Base-by-base conservation (phyloP, 2,888 invertebrate genomes). In the Ochlodes sylvanus region DNA sequence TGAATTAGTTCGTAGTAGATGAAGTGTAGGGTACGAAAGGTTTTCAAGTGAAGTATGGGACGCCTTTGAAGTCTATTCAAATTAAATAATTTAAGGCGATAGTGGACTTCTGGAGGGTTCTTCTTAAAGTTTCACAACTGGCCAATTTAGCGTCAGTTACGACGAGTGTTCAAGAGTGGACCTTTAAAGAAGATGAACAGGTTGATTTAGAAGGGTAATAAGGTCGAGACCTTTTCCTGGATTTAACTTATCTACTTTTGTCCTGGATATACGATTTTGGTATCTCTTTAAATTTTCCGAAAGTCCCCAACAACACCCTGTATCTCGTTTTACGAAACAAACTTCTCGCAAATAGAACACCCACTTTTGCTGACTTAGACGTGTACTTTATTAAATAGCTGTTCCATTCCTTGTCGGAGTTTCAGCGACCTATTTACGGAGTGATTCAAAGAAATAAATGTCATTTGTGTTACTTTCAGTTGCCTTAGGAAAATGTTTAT, bases 311-410 rank as follows among this genome's bases (percentile, higher is more conserved):
- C 50, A 50, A 19, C 50, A 12, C 12, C 50, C 50, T 19, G 71
- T 73, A 70, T 74, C 73, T 72, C 68, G 73, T 75, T 74, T 70
- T 67, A 32, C 44, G 57, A 71, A 74, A 74, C 72, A 68, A 75
- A 77, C 74, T 79, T 74, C 70, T 67, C 71, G 73, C 75, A 76
- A 80, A 80, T 77, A 77, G 76, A 72, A 74, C 78, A 75, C 77
- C 78, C 75, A 79, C 76, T 83, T 78, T 76, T 71, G 71, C 75
- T 69, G 69, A 69, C 73, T 73, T 70, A 67, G 76, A 75, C 76
- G 76, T 76, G 75, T 73, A 77, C 78, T 83, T 81, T 82, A 85
- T 86, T 83, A 84, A 84, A 84, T 80, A 81, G 79, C 78, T 73
- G 75, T 80, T 77, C 77, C 79, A 76, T 74, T 74, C 72, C 75